These are phyloP conservation scores for Conchocele bisecta DNA, from an alignment of 2,888 invertebrate species.

Conservation along the genomic window DNA sequence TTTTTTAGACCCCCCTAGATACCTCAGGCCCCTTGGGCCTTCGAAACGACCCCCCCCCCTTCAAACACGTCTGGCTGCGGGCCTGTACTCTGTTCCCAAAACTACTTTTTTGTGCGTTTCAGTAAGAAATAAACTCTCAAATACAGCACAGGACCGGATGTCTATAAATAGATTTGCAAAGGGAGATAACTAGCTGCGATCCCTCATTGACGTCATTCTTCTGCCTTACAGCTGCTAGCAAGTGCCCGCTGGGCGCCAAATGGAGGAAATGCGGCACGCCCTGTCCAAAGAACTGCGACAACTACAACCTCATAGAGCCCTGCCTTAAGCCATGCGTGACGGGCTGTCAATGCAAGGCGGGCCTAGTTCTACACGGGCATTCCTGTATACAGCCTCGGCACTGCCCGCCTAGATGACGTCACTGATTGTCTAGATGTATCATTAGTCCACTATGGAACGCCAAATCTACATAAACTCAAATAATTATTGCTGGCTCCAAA, in stretches of 20 bases:
- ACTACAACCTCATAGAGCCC: constrained; percentile 60
- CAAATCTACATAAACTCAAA: too few relatives aligned
- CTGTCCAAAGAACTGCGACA: constrained; percentile 74
- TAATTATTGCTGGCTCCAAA: too few relatives aligned
- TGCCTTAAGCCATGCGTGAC: constrained; percentile 70
- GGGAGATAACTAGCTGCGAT: neutral
- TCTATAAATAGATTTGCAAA: neutral
- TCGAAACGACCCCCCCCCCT: too few relatives aligned
- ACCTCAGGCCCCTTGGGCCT: too few relatives aligned
- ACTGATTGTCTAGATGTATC: too few relatives aligned
- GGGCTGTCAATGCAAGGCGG: constrained; percentile 72
- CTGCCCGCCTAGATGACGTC: constrained; percentile 63
- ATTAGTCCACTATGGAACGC: too few relatives aligned
- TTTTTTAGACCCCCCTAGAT: too few relatives aligned
- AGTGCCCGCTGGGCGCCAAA: constrained; percentile 72
- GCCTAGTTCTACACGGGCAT: constrained; percentile 69
- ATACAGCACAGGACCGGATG: neutral
- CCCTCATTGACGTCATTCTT: neutral
- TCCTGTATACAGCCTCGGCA: constrained; percentile 67
- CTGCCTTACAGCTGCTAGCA: constrained; percentile 55
- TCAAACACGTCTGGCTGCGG: too few relatives aligned
- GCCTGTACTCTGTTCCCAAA: too few relatives aligned
- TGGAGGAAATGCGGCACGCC: constrained; percentile 70
- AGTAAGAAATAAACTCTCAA: too few relatives aligned
- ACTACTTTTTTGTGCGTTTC: too few relatives aligned